These are phyloP conservation scores for Nannospalax galili DNA, from an alignment of 2,113 vertebrate genomes.

Conservation along the genomic window DNA sequence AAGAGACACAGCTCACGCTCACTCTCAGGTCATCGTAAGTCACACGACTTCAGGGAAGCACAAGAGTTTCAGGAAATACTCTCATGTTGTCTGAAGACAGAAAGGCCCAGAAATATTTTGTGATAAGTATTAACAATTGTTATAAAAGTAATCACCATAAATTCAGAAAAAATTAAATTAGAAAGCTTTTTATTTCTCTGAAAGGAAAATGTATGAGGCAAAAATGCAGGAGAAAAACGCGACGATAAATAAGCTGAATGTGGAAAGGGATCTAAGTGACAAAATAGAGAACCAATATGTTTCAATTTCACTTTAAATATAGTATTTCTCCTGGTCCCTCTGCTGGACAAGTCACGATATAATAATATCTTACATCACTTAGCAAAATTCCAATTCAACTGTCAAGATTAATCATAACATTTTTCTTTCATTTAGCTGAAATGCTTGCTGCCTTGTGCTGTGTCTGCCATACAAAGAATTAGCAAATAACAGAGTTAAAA, in stretches of 20 bases:
- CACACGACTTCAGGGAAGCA: not conserved
- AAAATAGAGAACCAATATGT: not conserved
- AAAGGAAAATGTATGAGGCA: not conserved
- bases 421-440: constrained; percentile 32
- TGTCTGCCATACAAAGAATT: constrained; percentile 12
- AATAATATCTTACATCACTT: constrained; percentile 40
- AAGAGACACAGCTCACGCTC: not conserved
- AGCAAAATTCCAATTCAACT: constrained; percentile 45
- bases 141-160: not conserved
- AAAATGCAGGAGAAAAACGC: not conserved
- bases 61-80: not conserved
- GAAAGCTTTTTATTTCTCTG: not conserved
- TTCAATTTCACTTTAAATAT: constrained; percentile 25
- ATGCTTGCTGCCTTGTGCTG: not conserved
- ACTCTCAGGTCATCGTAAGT: not conserved
- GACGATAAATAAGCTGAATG: not conserved
- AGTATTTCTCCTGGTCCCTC: not conserved
- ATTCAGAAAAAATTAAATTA: constrained; percentile 14
- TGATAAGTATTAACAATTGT: not conserved
- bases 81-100: not conserved
- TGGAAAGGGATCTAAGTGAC: not conserved
- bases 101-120: not conserved
- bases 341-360: constrained; percentile 28
- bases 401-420: constrained; percentile 11
- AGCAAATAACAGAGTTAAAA: not conserved